These are phyloP conservation scores for Cyphomyrus discorhynchus DNA, from an alignment of 2,113 vertebrate species.

Conservation along the genomic window DNA sequence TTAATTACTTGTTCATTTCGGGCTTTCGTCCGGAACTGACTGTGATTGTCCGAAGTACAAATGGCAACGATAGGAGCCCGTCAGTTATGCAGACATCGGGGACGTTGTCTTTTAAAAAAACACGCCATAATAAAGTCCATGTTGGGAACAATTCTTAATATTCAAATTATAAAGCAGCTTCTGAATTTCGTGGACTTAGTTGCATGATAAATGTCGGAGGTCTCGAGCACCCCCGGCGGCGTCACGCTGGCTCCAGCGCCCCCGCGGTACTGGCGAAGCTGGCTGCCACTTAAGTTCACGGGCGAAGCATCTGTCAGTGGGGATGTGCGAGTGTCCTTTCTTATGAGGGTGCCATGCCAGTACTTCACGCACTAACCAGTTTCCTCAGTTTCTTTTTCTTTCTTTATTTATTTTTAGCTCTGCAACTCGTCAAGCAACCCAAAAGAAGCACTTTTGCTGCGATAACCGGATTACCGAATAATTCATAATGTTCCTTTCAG, in stretches of 20 bases:
- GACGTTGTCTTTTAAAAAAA: background rate
- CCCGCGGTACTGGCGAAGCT: background rate
- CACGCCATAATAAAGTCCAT: background rate
- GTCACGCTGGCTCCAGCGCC: background rate
- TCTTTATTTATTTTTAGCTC: background rate
- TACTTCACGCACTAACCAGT: background rate
- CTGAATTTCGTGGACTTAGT: background rate
- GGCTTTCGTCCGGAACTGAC: background rate
- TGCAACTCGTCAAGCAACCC: background rate
- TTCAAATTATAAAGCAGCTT: background rate
- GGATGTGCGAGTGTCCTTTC: constrained; percentile 2
- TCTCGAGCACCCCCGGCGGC: background rate
- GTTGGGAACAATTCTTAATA: background rate
- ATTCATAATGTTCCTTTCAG: background rate
- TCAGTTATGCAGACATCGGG: background rate
- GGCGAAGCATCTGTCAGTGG: constrained; percentile 10
- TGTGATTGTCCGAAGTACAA: background rate
- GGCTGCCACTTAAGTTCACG: constrained; percentile 5
- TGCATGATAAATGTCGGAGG: background rate
- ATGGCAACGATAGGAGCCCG: background rate
- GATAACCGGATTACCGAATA: background rate
- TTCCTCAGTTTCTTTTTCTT: background rate
- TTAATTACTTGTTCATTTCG: background rate
- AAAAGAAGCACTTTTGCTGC: background rate
- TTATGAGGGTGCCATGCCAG: background rate